Evolutionary conservation across 2,113 vertebrate species (phyloP).

Genomic region (Tachycineta bicolor): DNA sequence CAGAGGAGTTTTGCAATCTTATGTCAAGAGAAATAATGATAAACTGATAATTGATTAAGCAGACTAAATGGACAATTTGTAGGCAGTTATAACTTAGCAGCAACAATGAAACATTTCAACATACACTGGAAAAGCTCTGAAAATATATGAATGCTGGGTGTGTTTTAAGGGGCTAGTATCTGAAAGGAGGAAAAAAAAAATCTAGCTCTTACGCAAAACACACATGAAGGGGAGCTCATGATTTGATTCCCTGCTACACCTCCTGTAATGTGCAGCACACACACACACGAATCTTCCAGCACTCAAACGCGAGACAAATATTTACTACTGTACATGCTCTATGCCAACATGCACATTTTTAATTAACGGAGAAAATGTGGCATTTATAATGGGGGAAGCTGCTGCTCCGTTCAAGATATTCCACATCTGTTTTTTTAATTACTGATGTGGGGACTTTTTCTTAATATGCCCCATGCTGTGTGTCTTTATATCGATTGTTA

Average conservation of each 20-base stretch:
- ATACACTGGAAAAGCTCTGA: neutral
- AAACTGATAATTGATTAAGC: slow-evolving; percentile 57
- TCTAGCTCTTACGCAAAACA: neutral
- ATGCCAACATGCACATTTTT: neutral
- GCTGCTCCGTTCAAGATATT: slow-evolving; percentile 11
- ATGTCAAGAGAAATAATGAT: slow-evolving; percentile 60
- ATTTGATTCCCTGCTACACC: neutral
- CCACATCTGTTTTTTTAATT: slow-evolving; percentile 72
- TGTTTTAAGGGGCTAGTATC: neutral
- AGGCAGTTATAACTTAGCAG: slow-evolving; percentile 19
- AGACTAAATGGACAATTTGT: slow-evolving; percentile 12
- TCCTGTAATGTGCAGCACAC: neutral
- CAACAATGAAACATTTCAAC: neutral
- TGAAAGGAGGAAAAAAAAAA: neutral
- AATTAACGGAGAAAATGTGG: slow-evolving; percentile 34
- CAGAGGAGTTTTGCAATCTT: slow-evolving; percentile 46
- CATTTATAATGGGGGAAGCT: slow-evolving; percentile 19
- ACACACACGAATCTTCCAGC: slow-evolving; percentile 9
- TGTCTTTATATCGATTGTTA: slow-evolving; percentile 79
- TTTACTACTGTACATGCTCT: slow-evolving; percentile 20
- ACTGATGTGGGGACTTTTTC: slow-evolving; percentile 62
- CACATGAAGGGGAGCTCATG: slow-evolving; percentile 1
- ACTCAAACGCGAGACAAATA: neutral
- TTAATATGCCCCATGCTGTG: slow-evolving; percentile 73
- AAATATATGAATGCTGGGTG: neutral